These are phyloP conservation scores for Bubalus kerabau DNA, from an alignment of 2,113 vertebrate genomes.

Conservation along the genomic window DNA sequence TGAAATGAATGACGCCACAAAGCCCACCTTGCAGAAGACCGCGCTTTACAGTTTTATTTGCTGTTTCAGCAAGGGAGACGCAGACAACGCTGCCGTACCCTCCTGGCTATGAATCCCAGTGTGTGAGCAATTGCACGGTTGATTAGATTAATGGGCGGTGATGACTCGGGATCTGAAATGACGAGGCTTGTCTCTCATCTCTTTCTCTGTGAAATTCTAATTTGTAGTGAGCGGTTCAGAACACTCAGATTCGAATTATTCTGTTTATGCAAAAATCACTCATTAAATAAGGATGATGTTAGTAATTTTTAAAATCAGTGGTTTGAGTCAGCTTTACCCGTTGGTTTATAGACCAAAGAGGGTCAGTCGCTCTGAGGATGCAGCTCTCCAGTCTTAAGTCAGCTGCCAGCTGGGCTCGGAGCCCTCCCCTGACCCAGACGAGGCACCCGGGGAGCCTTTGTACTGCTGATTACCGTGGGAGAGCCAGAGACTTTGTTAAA, in stretches of 20 bases:
- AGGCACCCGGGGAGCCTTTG: not conserved
- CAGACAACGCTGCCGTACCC: not conserved
- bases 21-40: not conserved
- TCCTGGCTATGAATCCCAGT: not conserved
- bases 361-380: not conserved
- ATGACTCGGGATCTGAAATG: conserved; percentile 34
- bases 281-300: conserved; percentile 54
- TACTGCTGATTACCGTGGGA: not conserved
- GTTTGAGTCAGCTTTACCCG: conserved; percentile 17
- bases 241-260: conserved; percentile 47
- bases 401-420: not conserved
- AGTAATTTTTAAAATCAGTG: conserved; percentile 51
- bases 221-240: conserved; percentile 47
- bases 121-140: not conserved
- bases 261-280: conserved; percentile 51
- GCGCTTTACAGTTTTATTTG: not conserved
- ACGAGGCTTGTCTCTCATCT: conserved; percentile 1
- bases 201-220: conserved; percentile 53
- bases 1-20: not conserved
- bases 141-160: conserved; percentile 15
- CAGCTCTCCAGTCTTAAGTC: not conserved
- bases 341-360: conserved; percentile 11
- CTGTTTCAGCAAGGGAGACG: not conserved
- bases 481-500: not conserved
- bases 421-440: not conserved